Evolutionary conservation across 1,140 invertebrate genomes (phyloP).

Genomic region (Globodera ellingtonae): DNA sequence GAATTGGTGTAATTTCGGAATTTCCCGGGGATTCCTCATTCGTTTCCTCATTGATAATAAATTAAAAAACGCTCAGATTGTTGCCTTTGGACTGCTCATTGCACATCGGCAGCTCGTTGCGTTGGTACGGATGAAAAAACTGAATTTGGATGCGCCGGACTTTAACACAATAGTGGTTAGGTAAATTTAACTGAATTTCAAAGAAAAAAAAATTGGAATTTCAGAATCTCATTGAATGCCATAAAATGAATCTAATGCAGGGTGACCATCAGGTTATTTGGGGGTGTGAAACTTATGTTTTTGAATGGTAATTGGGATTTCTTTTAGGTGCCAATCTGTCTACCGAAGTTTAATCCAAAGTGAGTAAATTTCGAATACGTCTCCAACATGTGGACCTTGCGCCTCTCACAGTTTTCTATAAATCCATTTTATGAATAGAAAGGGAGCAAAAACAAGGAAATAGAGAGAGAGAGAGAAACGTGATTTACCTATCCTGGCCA

Average conservation of each 20-base stretch:
- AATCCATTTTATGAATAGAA: too few species aligned
- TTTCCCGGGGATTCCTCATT: constrained; percentile 6
- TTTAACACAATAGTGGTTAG: constrained; percentile 48
- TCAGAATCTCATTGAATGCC: constrained; percentile 55
- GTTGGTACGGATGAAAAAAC: constrained; percentile 47
- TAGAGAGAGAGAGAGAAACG: too few species aligned
- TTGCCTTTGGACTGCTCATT: constrained; percentile 50
- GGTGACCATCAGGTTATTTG: constrained; percentile 32
- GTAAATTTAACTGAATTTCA: too few species aligned
- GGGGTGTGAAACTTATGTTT: neutral
- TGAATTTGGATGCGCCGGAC: constrained; percentile 48
- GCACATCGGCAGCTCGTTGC: constrained; percentile 54
- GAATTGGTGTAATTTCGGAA: too few species aligned
- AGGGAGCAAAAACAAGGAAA: too few species aligned
- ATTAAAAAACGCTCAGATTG: constrained; percentile 35
- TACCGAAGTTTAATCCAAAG: constrained; percentile 53
- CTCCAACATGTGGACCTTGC: too few species aligned
- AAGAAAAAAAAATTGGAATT: neutral
- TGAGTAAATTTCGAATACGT: constrained; percentile 4
- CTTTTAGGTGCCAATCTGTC: constrained; percentile 50
- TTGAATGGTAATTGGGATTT: neutral
- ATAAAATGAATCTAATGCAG: constrained; percentile 39
- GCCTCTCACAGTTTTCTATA: too few species aligned
- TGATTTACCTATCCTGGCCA: too few species aligned
- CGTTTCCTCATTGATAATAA: too few species aligned